Evolutionary conservation across 2,888 invertebrate species (phyloP).

Genomic region (Acrobasis consociella): DNA sequence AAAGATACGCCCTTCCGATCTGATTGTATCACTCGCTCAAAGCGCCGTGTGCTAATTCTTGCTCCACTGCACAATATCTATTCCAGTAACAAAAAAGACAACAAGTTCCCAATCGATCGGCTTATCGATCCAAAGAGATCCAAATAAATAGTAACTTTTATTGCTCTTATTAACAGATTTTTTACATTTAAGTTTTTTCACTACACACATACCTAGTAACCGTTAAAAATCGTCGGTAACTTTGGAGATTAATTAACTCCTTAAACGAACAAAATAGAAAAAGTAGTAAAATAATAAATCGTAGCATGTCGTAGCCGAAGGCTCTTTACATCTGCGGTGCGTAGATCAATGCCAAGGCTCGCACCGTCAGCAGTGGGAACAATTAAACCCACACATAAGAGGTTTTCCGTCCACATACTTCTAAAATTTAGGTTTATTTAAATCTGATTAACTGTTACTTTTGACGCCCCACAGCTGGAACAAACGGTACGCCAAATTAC

Average conservation of each 20-base stretch:
- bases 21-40: slow-evolving; percentile 56
- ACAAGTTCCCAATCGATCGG: background rate
- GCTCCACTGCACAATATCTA: background rate
- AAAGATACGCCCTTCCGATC: slow-evolving; percentile 63
- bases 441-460: slow-evolving; percentile 68
- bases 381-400: slow-evolving; percentile 51
- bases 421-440: slow-evolving; percentile 59
- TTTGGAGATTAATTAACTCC: too few species aligned
- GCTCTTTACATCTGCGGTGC: slow-evolving; percentile 25
- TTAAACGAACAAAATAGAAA: too few species aligned
- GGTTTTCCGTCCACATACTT: slow-evolving; percentile 50
- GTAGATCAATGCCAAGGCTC: slow-evolving; percentile 30
- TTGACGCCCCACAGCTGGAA: slow-evolving; percentile 59
- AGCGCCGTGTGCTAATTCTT: slow-evolving; percentile 11
- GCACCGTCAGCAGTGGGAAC: slow-evolving; percentile 46
- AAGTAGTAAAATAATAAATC: background rate
- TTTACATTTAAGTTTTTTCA: too few species aligned
- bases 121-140: too few species aligned
- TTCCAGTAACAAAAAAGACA: background rate
- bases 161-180: too few species aligned
- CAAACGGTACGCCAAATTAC: slow-evolving; percentile 78
- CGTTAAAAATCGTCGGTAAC: too few species aligned
- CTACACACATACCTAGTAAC: too few species aligned
- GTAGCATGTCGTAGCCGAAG: slow-evolving; percentile 29
- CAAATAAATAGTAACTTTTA: too few species aligned